Conservation (phyloP, 2,113 vertebrate species). For the Lampris megalopsis region DNA sequence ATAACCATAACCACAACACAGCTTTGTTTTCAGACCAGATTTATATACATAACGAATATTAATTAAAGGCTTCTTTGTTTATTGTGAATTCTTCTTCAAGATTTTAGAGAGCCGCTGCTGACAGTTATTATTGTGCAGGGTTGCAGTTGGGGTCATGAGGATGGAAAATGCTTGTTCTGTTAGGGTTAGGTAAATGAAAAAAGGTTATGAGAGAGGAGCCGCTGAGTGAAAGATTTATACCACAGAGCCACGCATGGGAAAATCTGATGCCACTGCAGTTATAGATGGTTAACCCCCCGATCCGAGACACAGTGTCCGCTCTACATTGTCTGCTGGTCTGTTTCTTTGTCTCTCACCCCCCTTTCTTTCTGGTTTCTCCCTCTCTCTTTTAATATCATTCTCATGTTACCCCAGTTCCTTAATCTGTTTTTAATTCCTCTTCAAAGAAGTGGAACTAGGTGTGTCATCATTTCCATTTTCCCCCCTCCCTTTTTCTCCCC, state of each 20-base stretch:
- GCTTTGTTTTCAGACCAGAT: constrained; percentile 52
- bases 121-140: constrained; percentile 55
- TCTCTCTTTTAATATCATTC: not conserved
- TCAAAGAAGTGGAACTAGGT: constrained; percentile 50
- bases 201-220: constrained; percentile 53
- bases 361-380: not conserved
- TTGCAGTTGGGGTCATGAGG: constrained; percentile 45
- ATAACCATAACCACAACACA: constrained; percentile 68
- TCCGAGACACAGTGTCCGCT: not conserved
- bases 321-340: constrained; percentile 7
- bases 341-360: constrained; percentile 2
- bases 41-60: constrained; percentile 63
- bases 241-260: constrained; percentile 53
- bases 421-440: constrained; percentile 61
- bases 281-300: constrained; percentile 38
- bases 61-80: constrained; percentile 73
- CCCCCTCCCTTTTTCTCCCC: constrained; percentile 5
- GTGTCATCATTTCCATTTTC: not conserved
- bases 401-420: constrained; percentile 4
- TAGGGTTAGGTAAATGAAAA: constrained; percentile 65
- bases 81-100: constrained; percentile 50
- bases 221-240: constrained; percentile 9
- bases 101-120: constrained; percentile 27
- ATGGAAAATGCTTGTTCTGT: constrained; percentile 51
- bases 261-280: constrained; percentile 29